Evolutionary conservation across 2,113 vertebrate genomes (phyloP), one percentile per base, ranked within the genome.

Genomic region (Noturus placidus): DNA sequence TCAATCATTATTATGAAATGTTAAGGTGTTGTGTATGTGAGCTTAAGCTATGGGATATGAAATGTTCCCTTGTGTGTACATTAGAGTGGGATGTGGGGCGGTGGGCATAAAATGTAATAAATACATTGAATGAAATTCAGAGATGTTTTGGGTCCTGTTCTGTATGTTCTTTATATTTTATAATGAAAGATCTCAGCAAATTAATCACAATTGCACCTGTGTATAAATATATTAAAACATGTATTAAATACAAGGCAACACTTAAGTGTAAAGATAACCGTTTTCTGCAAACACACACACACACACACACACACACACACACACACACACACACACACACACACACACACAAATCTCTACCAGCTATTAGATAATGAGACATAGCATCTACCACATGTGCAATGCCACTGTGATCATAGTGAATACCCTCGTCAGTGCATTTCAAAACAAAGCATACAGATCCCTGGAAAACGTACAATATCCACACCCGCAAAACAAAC

Each of bases 321-420:
- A 89, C 19, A 30, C 42, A 82, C 65, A 90, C 63, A 76, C 50
- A 76, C 69, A 38, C 19, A 35, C n/a, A 35, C 30, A 10, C 38
- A 69, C 19, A 80, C 61, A 80, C 59, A 54, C n/a, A 80, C 76
- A 87, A 52, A 86, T 15, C 81, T 81, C 65, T 84, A 56, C n/a
- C 38, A 78, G 50, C 35, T 57, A 82, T 14, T 10, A 89, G 88
- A 93, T 91, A 91, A 72, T n/a, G 84, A 92, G 91, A 87, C 87
- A 52, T 56, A 91, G 82, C 52, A 35, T 88, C 81, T 79, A 87
- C 50, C 14, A 57, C 17, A 77, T 63, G 61, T 89, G 91, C 92
- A 92, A 91, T 79, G 91, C 92, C 84, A 89, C 70, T 65, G 70
- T 93, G 92, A 93, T 87, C 81, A 11, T 59, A 52, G 87, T 91